Base-by-base conservation (phyloP, 2,888 invertebrate genomes). In the Auanema freiburgensis region DNA sequence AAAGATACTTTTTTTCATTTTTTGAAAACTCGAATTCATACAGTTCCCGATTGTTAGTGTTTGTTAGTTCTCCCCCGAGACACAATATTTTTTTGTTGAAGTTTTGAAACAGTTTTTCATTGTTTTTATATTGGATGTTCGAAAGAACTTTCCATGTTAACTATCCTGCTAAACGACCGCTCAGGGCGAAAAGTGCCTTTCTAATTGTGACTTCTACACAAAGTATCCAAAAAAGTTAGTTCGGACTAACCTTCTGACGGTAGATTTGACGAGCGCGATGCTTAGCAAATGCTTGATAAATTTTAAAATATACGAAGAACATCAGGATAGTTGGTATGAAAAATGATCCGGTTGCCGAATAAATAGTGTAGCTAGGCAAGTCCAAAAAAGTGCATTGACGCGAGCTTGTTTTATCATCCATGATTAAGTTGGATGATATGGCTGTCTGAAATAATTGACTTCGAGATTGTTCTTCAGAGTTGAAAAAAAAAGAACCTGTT, bases 291-390 rank as follows among this genome's bases (percentile, higher is more conserved):
- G 83, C 83, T 63, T 80, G 77, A 65, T 95, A 98, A 87, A 98
- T 97, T 86, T 95, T 90, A 86, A 94, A 94, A 88, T 98, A 98
- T 70, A 98, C 97, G 87, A 97, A 95, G 84, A 97, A 95, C 96
- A 98, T 97, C 85, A 98, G 94, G 86, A 95, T 92, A 83, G 94
- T 93, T 68, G 98, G 98, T 85, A 98, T 93, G 89, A 95, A 98
- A 89, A 98, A 98, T 83, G 96, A 97, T 79, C 97, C 86, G 53
- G 86, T 81, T 5, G 74, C 74, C 5, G 74, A 74, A 71, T 86
- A 87, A 23, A 87, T 84, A 18, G 86, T 83, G 71, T 86, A 87
- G 23, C 85, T 84, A 23, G 83, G 84, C 14, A 84, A 71, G 66
- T 81, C 80, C 46, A 83, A 69, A 56, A 83, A 82, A 8, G 77